Evolutionary conservation across 2,797 vertebrate genomes (phyloP).

Genomic region (Coregonus suidteri): DNA sequence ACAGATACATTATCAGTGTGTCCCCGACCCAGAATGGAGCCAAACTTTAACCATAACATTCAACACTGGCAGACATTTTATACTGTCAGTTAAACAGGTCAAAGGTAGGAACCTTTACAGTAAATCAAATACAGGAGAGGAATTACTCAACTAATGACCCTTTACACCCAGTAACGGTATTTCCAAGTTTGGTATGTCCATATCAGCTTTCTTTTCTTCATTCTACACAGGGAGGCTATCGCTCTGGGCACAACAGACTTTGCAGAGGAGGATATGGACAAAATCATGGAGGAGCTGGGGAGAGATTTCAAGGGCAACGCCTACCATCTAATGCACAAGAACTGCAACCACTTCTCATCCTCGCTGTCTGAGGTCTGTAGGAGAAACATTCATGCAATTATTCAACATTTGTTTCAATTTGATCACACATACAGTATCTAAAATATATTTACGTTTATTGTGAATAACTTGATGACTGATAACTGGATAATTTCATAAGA

Average conservation of each 20-base stretch:
- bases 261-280: conserved; percentile 89
- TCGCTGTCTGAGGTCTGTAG: conserved; percentile 84
- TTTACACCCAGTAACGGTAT: too few relatives aligned
- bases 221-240: conserved; percentile 83
- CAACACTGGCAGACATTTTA: too few relatives aligned
- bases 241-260: conserved; percentile 91
- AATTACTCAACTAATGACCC: too few relatives aligned
- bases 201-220: not conserved
- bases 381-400: not conserved
- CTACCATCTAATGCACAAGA: conserved; percentile 91
- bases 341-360: conserved; percentile 92
- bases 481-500: too few relatives aligned
- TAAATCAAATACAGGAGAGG: too few relatives aligned
- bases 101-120: too few relatives aligned
- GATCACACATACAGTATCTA: not conserved
- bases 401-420: not conserved
- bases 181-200: too few relatives aligned
- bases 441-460: not conserved
- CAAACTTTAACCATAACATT: too few relatives aligned
- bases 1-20: too few relatives aligned
- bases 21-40: too few relatives aligned
- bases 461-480: too few relatives aligned
- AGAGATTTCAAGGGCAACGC: conserved; percentile 90
- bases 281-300: conserved; percentile 91
- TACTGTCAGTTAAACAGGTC: too few relatives aligned